phyloP scores from a whole-genome alignment of 1,140 invertebrate species.

The Daktulosphaira vitifoliae region DNA sequence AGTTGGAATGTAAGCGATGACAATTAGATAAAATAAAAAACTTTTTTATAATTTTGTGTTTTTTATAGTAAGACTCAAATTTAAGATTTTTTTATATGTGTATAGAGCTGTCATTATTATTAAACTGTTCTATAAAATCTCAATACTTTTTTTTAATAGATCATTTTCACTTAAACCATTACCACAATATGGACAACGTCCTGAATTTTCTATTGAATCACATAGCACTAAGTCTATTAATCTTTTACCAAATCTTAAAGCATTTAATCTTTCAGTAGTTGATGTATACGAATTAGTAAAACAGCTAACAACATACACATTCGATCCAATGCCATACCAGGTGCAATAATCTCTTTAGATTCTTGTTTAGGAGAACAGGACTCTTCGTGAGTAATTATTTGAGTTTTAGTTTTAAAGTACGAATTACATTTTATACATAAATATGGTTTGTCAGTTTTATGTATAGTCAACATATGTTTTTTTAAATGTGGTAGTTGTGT shows the following conservation, averaged over 20 bases:
- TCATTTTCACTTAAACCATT: conserved; percentile 49
- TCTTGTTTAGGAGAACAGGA: conserved; percentile 43
- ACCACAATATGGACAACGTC: conserved; percentile 54
- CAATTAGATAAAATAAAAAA: not conserved
- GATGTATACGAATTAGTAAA: conserved; percentile 71
- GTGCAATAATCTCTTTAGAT: conserved; percentile 18
- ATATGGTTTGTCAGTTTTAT: conserved; percentile 57
- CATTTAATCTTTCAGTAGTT: conserved; percentile 60
- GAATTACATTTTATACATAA: conserved; percentile 56
- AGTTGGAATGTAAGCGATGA: conserved; percentile 15
- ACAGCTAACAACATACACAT: conserved; percentile 69
- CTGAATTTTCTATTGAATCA: conserved; percentile 64
- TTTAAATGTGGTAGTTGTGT: conserved; percentile 60
- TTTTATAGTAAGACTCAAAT: too few relatives aligned
- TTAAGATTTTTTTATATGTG: too few relatives aligned
- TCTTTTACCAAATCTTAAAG: conserved; percentile 69
- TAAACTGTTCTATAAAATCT: conserved; percentile 66
- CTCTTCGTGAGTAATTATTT: conserved; percentile 55
- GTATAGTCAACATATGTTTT: conserved; percentile 53
- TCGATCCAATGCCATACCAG: conserved; percentile 56
- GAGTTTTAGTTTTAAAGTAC: conserved; percentile 68
- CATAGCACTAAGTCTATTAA: conserved; percentile 73
- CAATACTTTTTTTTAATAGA: conserved; percentile 59
- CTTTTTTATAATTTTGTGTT: not conserved
- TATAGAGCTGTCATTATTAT: too few relatives aligned